Base-by-base conservation (phyloP, 2,888 invertebrate species). In the Acrocyrtus sp. region DNA sequence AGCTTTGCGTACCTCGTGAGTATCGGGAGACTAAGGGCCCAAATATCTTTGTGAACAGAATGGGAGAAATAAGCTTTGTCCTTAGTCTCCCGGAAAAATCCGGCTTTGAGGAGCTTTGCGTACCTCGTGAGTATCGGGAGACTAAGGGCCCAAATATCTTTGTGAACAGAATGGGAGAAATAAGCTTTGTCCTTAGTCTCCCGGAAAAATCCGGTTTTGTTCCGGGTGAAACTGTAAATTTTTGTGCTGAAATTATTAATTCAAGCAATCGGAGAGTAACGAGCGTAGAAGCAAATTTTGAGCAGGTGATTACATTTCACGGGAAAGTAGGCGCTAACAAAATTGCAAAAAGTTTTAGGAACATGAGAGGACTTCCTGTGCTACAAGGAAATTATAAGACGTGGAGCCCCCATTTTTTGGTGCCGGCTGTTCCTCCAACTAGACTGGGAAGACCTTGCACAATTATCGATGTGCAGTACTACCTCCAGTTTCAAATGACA, bases 401-500 rank as follows among this genome's bases (percentile, higher is more conserved):
- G 47, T 75, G 75, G 75, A 48, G 17, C 0, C 43, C 61, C 1
- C n/a, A 43, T 3, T 17, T 26, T 19, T 26, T 72, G 1, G 53
- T 75, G 26, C 72, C 75, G 21, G 47, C 70, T 15, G 5, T 75
- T 8, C 72, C 75, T 1, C 75, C 75, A 1, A 51, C 70, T 1
- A 45, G 67, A 39, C 45, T 75, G 24, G 70, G 62, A 1, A 50
- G 43, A 15, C 15, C 15, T 1, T 72, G 75, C 47, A 53, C 56
- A 27, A 61, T 75, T 12, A 72, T 75, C 51, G 75, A 75, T 58
- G 62, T 74, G 0, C 45, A 67, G 19, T 74, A 76, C 54, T 22
- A 41, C 24, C 15, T 74, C 6, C 47, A 72, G 39, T 41, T 77
- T n/a, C 57, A 72, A 47, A 41, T 77, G 60, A 60, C 51, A 5